Percentiles rank a stretch among this genome's conserved stretches.
Conservation (phyloP, 2,797 vertebrate species). For the Sitta carolinensis region DNA sequence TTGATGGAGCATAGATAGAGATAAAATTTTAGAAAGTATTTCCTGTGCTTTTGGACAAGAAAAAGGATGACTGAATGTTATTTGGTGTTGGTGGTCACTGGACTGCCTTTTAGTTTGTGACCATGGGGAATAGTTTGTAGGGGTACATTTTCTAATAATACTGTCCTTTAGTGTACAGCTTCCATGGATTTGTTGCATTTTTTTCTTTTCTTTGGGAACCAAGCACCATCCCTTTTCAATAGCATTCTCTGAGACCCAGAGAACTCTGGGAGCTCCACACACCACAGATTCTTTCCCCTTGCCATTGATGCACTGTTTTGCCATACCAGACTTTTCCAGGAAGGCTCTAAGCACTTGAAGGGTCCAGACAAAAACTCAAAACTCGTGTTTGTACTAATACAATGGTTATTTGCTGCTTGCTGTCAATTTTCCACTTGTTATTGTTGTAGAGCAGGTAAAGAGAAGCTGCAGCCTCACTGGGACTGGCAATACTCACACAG, state of each 20-base stretch:
- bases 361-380: neutral
- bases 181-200: neutral
- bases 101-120: neutral
- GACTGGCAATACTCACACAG: neutral
- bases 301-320: neutral
- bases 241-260: neutral
- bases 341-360: neutral
- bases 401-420: neutral
- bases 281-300: neutral
- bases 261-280: neutral
- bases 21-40: neutral
- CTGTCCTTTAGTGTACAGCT: neutral
- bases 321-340: neutral
- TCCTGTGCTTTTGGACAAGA: neutral
- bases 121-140: neutral
- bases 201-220: neutral
- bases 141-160: neutral
- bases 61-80: neutral
- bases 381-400: neutral
- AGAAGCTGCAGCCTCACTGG: neutral
- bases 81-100: neutral
- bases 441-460: neutral
- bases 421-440: neutral
- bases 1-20: neutral
- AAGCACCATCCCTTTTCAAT: neutral